Conservation (phyloP, 64 coral and sea anemone genomes). For the Dendrophyllia cribrosa region DNA sequence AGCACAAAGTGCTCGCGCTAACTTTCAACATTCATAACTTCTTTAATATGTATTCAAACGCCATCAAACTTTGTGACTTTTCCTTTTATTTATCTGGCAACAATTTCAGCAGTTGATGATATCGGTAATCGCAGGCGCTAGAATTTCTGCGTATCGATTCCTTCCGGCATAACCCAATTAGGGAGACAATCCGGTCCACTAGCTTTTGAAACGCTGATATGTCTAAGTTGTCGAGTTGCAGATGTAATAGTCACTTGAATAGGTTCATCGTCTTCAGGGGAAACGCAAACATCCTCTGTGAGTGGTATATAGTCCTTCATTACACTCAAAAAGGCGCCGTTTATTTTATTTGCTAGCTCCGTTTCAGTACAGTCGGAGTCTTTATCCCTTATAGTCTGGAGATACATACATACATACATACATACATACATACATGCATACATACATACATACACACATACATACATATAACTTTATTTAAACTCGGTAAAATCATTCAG, state of each 20-base stretch:
- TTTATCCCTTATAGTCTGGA: too few relatives aligned
- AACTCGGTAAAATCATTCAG: too few relatives aligned
- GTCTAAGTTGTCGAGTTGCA: background rate
- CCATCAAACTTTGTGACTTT: too few relatives aligned
- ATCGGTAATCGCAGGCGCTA: background rate
- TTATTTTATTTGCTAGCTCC: background rate
- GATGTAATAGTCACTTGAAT: background rate
- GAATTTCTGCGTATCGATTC: conserved; percentile 6
- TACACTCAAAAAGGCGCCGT: background rate
- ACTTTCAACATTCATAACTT: too few relatives aligned
- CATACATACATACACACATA: background rate
- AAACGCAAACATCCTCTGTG: background rate
- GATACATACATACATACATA: too few relatives aligned
- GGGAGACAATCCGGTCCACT: background rate
- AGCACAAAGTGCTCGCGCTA: too few relatives aligned
- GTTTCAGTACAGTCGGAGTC: too few relatives aligned
- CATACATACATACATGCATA: too few relatives aligned
- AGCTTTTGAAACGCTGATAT: background rate
- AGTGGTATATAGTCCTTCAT: background rate
- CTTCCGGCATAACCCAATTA: conserved; percentile 3
- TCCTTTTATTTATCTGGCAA: too few relatives aligned
- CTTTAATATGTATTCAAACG: too few relatives aligned
- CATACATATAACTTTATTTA: too few relatives aligned
- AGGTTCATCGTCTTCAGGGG: background rate
- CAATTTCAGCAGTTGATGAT: too few relatives aligned